Percentiles rank a stretch among this genome's conserved stretches.
These are phyloP conservation scores for Hemiscyllium ocellatum DNA, from an alignment of 2,113 vertebrate species.

Conservation along the genomic window DNA sequence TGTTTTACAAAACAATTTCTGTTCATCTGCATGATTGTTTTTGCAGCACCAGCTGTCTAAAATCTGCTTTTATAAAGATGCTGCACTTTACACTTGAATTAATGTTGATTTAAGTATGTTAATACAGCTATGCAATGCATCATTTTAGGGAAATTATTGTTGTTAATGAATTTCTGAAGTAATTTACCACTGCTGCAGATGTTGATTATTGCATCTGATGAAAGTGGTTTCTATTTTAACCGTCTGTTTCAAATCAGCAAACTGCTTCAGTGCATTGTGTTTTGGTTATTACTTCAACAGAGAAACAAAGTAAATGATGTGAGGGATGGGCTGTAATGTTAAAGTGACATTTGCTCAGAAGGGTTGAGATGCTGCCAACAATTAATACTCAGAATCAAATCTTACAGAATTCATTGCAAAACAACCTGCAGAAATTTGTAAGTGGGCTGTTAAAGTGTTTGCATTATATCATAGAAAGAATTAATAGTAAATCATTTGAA, in stretches of 20 bases:
- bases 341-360: background rate
- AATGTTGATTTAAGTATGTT: constrained; percentile 24
- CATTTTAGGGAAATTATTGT: constrained; percentile 20
- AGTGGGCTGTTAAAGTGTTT: background rate
- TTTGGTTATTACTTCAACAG: background rate
- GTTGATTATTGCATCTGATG: background rate
- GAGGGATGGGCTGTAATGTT: background rate
- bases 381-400: background rate
- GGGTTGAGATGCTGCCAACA: background rate
- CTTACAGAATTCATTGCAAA: background rate
- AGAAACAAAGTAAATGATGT: background rate
- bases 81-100: background rate
- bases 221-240: background rate
- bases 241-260: background rate
- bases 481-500: background rate
- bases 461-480: background rate
- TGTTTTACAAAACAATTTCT: constrained; percentile 11
- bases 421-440: background rate
- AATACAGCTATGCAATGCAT: constrained; percentile 19
- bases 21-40: background rate
- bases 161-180: constrained; percentile 36
- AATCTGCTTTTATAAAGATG: background rate
- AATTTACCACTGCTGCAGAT: constrained; percentile 5
- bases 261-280: background rate
- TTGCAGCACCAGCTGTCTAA: background rate